Percentiles rank a stretch among this genome's conserved stretches.
Conservation (phyloP, 2,113 vertebrate species). For the Saguinus midas region DNA sequence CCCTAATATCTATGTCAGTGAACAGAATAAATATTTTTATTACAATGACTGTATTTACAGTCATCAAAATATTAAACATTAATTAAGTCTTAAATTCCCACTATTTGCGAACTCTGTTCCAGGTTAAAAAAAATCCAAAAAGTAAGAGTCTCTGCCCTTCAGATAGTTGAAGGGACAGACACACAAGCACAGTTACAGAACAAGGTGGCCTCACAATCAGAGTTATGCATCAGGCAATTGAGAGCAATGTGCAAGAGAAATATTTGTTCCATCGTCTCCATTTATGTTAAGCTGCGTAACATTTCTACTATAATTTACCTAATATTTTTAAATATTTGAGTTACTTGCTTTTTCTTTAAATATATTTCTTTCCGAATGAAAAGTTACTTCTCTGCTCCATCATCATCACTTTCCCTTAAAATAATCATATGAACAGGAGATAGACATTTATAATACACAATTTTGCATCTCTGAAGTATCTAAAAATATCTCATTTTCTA, state of each 20-base stretch:
- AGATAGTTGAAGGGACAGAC: background rate
- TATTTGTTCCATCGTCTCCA: fast-evolving
- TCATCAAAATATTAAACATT: background rate
- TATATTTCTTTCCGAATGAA: background rate
- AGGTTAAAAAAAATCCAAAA: background rate
- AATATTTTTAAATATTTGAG: background rate
- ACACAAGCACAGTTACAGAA: background rate
- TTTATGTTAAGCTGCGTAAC: background rate
- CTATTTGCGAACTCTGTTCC: background rate
- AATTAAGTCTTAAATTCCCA: background rate
- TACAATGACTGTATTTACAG: background rate
- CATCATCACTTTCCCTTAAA: background rate
- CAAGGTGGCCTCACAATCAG: background rate
- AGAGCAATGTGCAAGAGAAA: fast-evolving
- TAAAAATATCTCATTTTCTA: background rate
- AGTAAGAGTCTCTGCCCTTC: background rate
- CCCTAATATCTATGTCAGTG: background rate
- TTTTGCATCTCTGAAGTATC: background rate
- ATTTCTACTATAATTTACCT: background rate
- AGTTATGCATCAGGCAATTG: fast-evolving
- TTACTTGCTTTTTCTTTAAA: background rate
- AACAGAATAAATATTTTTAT: background rate
- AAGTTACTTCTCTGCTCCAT: background rate
- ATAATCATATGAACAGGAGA: background rate
- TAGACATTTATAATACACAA: background rate